Evolutionary conservation across 1,140 invertebrate genomes (phyloP).

Genomic region (Lerema accius): DNA sequence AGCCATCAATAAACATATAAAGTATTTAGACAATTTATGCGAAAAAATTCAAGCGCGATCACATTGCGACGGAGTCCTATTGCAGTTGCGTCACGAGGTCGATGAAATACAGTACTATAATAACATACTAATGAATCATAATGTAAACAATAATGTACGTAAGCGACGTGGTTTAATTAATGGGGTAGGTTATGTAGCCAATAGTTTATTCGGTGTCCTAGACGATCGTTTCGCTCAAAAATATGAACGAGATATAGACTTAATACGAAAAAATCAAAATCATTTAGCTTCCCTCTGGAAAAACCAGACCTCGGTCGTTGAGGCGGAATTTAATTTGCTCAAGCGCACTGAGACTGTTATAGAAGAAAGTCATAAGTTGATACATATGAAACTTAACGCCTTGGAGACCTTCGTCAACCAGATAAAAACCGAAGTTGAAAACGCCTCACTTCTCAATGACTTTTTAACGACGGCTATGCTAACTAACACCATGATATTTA

Average conservation of each 20-base stretch:
- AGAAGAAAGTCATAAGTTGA: constrained; percentile 4
- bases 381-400: constrained; percentile 2
- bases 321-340: constrained; percentile 17
- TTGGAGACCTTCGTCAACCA: background rate
- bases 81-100: constrained; percentile 23
- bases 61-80: constrained; percentile 30
- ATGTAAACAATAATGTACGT: constrained; percentile 31
- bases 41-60: constrained; percentile 21
- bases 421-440: constrained; percentile 12
- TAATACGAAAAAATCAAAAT: too few relatives aligned
- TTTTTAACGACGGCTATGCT: constrained; percentile 27
- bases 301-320: too few relatives aligned
- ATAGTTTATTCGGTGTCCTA: constrained; percentile 32
- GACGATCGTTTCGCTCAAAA: too few relatives aligned
- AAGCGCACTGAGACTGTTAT: constrained; percentile 12
- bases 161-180: constrained; percentile 32
- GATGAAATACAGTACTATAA: constrained; percentile 29
- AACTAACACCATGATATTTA: constrained; percentile 27
- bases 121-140: constrained; percentile 19
- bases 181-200: constrained; percentile 26
- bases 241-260: too few relatives aligned
- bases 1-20: constrained; percentile 32
- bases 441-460: constrained; percentile 23
- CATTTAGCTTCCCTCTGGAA: too few relatives aligned
- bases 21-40: constrained; percentile 39